Evolutionary conservation across 2,888 invertebrate species (phyloP), one percentile per base, ranked within the genome.

Genomic region (Andrena fulva): DNA sequence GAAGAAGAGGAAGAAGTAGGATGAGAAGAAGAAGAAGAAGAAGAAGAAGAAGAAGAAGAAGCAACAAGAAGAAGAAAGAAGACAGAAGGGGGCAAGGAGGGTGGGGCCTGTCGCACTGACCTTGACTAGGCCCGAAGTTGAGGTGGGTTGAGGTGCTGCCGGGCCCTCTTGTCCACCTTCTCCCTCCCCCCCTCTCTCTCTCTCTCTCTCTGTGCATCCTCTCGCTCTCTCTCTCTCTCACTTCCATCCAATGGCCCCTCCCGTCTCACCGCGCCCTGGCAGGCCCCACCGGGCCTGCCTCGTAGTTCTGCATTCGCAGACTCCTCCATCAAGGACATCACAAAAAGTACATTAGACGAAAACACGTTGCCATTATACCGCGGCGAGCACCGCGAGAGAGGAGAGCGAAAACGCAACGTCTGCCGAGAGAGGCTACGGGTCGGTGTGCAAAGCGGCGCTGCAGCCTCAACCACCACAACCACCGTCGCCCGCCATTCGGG

Each of bases 291-390:
- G 87, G 82, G 84, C 83, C 83, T 89, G 91, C 91, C 92, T 92
- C 92, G 91, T 91, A 92, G 93, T 93, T 92, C 93, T 93, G 93
- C 93, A 93, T 93, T 93, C 93, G 93, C 93, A 94, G 94, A 94
- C 94, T 93, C 92, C 92, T 92, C 90, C 93, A 93, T 93, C 94
- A 93, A 94, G 93, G 93, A 93, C 94, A 93, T 92, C 91, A 92
- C 91, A 93, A 93, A 93, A 93, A 93, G 92, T 93, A 93, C 93
- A 93, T 93, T 93, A 94, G 93, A 93, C 93, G 93, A 93, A 93
- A 93, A 93, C 92, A 93, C 93, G 93, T 91, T 93, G 93, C 92
- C 92, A 92, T 93, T 93, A 93, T 92, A 90, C 91, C 90, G 89
- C 87, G 89, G 89, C 89, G 90, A 84, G 88, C 89, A 89, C 89